phyloP scores from a whole-genome alignment of 2,888 invertebrate species.

The Mactromeris polynyma region DNA sequence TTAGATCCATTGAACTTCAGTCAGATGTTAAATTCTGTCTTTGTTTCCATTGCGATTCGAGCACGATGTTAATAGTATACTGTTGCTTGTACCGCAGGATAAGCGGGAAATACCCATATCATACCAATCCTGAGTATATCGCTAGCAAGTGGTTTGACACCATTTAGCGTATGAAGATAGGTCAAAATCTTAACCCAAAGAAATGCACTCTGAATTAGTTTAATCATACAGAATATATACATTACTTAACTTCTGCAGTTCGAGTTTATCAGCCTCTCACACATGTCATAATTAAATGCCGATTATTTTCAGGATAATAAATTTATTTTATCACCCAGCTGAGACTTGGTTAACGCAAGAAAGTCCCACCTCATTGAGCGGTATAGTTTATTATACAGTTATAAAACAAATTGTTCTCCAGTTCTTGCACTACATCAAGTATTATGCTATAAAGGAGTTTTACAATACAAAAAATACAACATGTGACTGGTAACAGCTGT shows the following conservation, averaged over 20 bases:
- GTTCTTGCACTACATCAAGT: neutral
- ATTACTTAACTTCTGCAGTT: neutral
- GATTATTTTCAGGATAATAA: constrained; percentile 24
- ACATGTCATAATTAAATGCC: constrained; percentile 27
- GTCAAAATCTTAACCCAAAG: no score
- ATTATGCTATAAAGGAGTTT: neutral
- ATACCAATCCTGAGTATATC: no score
- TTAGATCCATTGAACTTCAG: no score
- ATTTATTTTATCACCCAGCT: constrained; percentile 11
- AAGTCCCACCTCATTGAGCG: neutral
- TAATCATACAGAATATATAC: neutral
- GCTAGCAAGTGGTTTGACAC: no score
- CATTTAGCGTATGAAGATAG: no score
- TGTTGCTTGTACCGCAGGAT: no score
- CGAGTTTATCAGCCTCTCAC: constrained; percentile 35
- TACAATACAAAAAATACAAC: neutral
- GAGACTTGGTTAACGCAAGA: neutral
- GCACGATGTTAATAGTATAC: no score
- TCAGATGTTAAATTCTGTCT: no score
- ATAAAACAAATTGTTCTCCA: neutral
- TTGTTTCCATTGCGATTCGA: no score
- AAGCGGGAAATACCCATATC: no score
- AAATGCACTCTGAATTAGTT: neutral
- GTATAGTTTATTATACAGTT: neutral
- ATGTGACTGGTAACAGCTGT: neutral